Base-by-base conservation (phyloP, 2,113 vertebrate species). In the Lepus europaeus region DNA sequence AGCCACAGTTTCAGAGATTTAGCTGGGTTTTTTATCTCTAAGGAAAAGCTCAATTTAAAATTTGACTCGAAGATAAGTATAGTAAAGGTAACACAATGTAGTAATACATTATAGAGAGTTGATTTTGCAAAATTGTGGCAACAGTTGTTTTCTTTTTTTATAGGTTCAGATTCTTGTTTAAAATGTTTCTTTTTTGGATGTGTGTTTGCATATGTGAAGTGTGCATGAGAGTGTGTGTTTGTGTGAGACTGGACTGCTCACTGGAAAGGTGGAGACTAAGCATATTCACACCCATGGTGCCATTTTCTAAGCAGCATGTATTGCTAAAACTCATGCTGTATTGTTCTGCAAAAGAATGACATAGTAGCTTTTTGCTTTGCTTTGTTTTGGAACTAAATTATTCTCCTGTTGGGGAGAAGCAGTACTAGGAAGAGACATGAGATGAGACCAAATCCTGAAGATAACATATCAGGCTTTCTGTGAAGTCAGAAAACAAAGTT, bases 231-330 rank as follows among this genome's bases (percentile, higher is more conserved):
- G 56, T 9, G 20, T 86, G 49, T 45, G 31, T 51, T 3, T 86
- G 31, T 29, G 49, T 49, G 51, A 66, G 27, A 85, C 39, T 93
- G 16, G 74, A 3, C 3, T n/a, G 33, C 69, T 84, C 1, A 69
- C 25, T 63, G 49, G 49, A 20, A 83, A 53, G 25, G 11, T 14
- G 22, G 27, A 31, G 33, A 88, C n/a, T 16, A 27, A 61, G 5
- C 23, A 4, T 29, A 23, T 23, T 19, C 17, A n/a, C 6, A 78
- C 3, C 3, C 11, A 61, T 36, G 2, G 3, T 2, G 13, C 3
- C 20, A 20, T 39, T 88, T 79, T 23, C 2, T 29, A n/a, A 59
- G 72, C 8, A 36, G 6, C 2, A n/a, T 22, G 12, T 8, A 5
- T 33, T 56, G 23, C 25, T 77, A 63, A 63, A 93, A 72, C 12